Conservation (phyloP, 1,140 invertebrate genomes). For the Zaprionus gabonicus region DNA sequence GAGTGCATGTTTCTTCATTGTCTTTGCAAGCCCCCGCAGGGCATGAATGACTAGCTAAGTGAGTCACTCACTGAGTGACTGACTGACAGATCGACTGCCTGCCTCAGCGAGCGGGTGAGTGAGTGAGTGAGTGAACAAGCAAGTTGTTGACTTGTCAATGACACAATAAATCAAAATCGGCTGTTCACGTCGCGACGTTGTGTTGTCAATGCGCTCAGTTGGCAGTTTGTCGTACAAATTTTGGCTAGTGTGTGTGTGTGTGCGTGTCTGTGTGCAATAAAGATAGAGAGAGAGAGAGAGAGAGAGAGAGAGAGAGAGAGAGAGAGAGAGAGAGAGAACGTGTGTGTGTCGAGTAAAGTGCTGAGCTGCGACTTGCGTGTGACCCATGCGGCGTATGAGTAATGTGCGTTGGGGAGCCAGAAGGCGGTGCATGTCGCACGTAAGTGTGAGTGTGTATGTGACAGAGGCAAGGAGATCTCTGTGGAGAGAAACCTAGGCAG, state of each 20-base stretch:
- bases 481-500: neutral
- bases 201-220: constrained; percentile 49
- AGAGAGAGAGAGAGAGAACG: neutral
- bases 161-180: constrained; percentile 68
- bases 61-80: constrained; percentile 16
- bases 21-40: constrained; percentile 7
- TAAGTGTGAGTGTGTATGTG: neutral
- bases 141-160: constrained; percentile 67
- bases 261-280: neutral
- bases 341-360: neutral
- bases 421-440: constrained; percentile 1
- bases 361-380: neutral
- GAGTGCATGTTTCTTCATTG: neutral
- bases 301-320: neutral
- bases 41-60: constrained; percentile 3
- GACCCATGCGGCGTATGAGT: constrained; percentile 61
- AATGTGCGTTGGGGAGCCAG: constrained; percentile 37
- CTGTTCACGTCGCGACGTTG: constrained; percentile 21
- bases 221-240: constrained; percentile 44
- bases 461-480: neutral
- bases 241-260: constrained; percentile 14
- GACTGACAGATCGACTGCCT: constrained; percentile 2
- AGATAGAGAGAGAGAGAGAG: no score
- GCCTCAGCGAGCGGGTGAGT: constrained; percentile 20
- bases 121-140: constrained; percentile 24